Conservation (phyloP, 92 coral and sea anemone species). For the Galaxea fascicularis region DNA sequence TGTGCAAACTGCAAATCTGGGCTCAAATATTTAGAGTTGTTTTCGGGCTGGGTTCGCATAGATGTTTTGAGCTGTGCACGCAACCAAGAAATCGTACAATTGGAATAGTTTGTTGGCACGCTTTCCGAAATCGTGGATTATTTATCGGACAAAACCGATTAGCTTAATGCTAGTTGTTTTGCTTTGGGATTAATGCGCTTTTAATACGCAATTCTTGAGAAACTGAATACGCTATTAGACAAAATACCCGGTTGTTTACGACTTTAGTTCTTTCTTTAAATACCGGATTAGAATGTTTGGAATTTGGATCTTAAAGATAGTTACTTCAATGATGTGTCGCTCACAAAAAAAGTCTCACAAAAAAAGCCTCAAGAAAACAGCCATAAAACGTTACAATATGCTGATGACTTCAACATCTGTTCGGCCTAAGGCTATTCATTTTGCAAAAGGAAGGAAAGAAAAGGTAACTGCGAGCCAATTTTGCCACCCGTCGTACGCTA, state of each 20-base stretch:
- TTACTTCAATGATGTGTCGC: conserved; percentile 6
- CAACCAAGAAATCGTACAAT: neutral
- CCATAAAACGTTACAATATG: conserved; percentile 14
- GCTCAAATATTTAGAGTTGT: conserved; percentile 48
- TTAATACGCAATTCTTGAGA: conserved; percentile 57
- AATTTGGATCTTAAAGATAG: conserved; percentile 34
- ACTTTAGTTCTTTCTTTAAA: conserved; percentile 36
- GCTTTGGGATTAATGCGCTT: conserved; percentile 43
- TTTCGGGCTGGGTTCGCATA: neutral
- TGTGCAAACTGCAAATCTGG: conserved; percentile 41
- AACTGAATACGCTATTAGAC: conserved; percentile 39
- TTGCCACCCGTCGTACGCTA: neutral
- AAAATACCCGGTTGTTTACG: conserved; percentile 43
- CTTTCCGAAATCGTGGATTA: neutral
- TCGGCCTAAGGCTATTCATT: neutral
- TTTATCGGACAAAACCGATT: conserved; percentile 57
- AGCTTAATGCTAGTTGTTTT: conserved; percentile 14
- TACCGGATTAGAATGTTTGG: conserved; percentile 52
- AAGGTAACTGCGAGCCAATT: neutral
- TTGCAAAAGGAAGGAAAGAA: neutral
- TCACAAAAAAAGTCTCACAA: neutral
- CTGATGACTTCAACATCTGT: conserved; percentile 24
- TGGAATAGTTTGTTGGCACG: neutral
- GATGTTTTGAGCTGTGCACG: neutral
- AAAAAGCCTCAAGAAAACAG: neutral